phyloP scores from a whole-genome alignment of 2,113 vertebrate species.

The Nycticryphes semicollaris region DNA sequence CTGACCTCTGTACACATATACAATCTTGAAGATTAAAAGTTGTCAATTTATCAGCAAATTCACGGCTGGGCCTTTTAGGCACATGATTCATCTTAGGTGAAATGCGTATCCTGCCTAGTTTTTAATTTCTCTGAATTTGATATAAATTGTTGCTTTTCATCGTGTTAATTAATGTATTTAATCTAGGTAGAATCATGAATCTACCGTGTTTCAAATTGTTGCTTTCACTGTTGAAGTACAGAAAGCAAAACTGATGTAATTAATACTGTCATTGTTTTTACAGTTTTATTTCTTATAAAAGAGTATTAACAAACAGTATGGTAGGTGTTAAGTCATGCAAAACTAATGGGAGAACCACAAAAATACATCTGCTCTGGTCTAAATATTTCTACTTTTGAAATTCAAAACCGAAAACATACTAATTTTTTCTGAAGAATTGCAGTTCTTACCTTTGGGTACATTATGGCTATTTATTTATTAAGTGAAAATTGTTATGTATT shows the following conservation, averaged over 20 bases:
- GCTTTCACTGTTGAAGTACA: neutral
- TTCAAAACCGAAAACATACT: neutral
- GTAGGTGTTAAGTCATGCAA: neutral
- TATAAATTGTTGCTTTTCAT: neutral
- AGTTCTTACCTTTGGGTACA: neutral
- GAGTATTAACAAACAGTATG: rapidly evolving
- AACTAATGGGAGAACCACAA: neutral
- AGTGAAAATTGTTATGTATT: neutral
- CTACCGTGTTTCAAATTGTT: neutral
- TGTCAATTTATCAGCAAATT: neutral
- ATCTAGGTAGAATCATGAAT: neutral
- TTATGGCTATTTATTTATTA: neutral
- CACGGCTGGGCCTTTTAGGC: neutral
- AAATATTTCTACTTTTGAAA: neutral
- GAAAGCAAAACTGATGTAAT: neutral
- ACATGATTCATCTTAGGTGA: neutral
- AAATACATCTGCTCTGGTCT: neutral
- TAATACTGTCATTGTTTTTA: neutral
- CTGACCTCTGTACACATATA: neutral
- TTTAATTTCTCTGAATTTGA: neutral
- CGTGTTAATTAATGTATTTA: neutral
- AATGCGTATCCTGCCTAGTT: neutral
- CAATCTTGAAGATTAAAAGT: neutral
- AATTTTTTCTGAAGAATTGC: neutral
- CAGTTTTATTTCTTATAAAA: neutral